Conservation (phyloP, 2,113 vertebrate genomes). For the Tamias sibiricus region DNA sequence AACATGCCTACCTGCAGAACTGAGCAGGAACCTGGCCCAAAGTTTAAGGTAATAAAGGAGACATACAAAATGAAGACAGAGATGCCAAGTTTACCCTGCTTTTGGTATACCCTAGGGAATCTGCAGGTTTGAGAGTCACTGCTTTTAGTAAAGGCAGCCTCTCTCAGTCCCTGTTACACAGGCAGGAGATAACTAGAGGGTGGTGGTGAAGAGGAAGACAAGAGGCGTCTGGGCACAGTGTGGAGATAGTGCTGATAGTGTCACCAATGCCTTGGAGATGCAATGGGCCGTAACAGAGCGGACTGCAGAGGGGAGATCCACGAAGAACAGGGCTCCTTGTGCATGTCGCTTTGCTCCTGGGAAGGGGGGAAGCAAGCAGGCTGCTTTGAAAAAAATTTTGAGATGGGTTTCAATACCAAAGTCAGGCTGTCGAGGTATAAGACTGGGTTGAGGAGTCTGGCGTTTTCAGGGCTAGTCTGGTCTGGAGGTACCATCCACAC, state of each 20-base stretch:
- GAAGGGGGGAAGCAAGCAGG: background rate
- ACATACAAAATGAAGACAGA: too few species aligned
- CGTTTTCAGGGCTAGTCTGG: background rate
- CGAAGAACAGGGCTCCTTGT: background rate
- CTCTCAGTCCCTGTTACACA: too few species aligned
- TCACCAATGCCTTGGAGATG: rapidly evolving
- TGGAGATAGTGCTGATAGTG: too few species aligned
- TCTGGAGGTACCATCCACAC: too few species aligned
- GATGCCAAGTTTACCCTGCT: too few species aligned
- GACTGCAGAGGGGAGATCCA: background rate
- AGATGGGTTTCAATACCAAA: background rate
- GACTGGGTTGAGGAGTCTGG: background rate
- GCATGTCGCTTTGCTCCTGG: background rate
- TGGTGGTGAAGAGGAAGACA: background rate
- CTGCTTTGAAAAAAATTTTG: background rate
- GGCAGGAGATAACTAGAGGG: background rate
- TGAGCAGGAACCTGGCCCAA: too few species aligned
- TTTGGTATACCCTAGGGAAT: too few species aligned
- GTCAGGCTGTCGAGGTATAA: background rate
- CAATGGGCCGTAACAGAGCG: background rate
- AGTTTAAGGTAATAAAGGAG: too few species aligned
- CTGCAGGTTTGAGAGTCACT: too few species aligned
- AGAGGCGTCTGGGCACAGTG: too few species aligned
- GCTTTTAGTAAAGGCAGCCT: too few species aligned
- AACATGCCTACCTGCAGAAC: too few species aligned